Evolutionary conservation across 1,140 invertebrate genomes (phyloP).

Genomic region (Anagrus nilaparvatae): DNA sequence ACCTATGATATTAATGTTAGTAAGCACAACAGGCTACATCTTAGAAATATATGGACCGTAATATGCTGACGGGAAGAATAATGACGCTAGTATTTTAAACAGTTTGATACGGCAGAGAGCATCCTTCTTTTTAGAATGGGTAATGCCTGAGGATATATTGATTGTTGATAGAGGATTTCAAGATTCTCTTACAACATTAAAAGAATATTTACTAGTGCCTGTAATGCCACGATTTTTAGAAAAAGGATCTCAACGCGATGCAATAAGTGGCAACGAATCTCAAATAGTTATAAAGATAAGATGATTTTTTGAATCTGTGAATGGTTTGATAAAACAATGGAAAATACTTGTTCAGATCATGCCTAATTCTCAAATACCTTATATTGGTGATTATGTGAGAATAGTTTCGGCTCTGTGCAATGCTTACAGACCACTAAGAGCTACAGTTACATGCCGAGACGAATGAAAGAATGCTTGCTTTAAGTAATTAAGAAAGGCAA

Average conservation of each 20-base stretch:
- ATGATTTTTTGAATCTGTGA: neutral
- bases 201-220: conserved; percentile 1
- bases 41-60: conserved; percentile 5
- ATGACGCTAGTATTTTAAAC: conserved; percentile 5
- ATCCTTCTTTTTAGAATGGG: conserved; percentile 1
- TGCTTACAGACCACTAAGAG: conserved; percentile 2
- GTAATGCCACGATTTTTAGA: no score
- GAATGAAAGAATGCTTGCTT: neutral
- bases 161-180: conserved; percentile 3
- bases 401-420: conserved; percentile 4
- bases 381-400: conserved; percentile 1
- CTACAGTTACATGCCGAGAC: neutral
- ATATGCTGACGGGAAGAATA: conserved; percentile 6
- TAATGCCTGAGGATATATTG: neutral
- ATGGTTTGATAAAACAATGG: neutral
- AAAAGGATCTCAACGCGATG: neutral
- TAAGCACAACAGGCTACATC: conserved; percentile 3
- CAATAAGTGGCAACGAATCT: neutral
- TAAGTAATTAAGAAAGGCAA: neutral
- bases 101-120: neutral
- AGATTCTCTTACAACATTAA: neutral
- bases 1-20: conserved; percentile 4
- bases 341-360: neutral
- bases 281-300: neutral
- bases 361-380: conserved; percentile 3